Conservation (phyloP, 2,888 invertebrate species). For the Dryocosmus kuriphilus region DNA sequence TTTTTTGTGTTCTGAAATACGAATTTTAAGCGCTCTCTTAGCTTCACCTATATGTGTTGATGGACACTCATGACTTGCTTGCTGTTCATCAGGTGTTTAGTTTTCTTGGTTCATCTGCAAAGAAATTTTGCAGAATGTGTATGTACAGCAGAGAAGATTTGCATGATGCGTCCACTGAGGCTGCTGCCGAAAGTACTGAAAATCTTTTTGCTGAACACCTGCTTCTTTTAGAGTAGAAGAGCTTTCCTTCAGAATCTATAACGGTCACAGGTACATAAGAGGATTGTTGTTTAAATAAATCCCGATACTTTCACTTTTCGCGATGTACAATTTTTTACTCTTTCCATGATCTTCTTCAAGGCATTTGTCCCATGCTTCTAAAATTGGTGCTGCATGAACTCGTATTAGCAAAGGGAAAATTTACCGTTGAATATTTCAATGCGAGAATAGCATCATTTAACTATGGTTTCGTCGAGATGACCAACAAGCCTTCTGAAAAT, state of each 20-base stretch:
- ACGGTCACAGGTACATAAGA: slow-evolving; percentile 48
- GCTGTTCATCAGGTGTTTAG: slow-evolving; percentile 54
- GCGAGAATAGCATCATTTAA: slow-evolving; percentile 46
- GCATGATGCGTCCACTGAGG: slow-evolving; percentile 41
- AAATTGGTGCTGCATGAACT: slow-evolving; percentile 34
- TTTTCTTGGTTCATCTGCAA: slow-evolving; percentile 50
- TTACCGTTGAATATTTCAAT: slow-evolving; percentile 49
- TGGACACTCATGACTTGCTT: too few relatives aligned
- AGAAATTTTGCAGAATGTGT: slow-evolving; percentile 49
- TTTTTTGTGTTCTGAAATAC: too few relatives aligned
- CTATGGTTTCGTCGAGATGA: slow-evolving; percentile 48
- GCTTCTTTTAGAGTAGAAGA: slow-evolving; percentile 1
- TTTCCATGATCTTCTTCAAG: slow-evolving; percentile 49
- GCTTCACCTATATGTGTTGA: too few relatives aligned
- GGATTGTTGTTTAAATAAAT: slow-evolving; percentile 45
- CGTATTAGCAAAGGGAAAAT: slow-evolving; percentile 31
- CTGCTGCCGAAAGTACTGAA: slow-evolving; percentile 41
- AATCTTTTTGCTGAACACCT: too few relatives aligned
- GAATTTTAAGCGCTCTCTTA: too few relatives aligned
- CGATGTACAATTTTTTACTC: slow-evolving; percentile 48
- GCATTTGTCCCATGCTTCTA: slow-evolving; percentile 17
- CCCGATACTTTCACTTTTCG: slow-evolving; percentile 45
- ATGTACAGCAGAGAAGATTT: slow-evolving; percentile 50
- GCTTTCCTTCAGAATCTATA: slow-evolving; percentile 35
- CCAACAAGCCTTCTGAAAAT: slow-evolving; percentile 53